Conservation (phyloP, 2,113 vertebrate genomes). For the Laticauda laticaudata region DNA sequence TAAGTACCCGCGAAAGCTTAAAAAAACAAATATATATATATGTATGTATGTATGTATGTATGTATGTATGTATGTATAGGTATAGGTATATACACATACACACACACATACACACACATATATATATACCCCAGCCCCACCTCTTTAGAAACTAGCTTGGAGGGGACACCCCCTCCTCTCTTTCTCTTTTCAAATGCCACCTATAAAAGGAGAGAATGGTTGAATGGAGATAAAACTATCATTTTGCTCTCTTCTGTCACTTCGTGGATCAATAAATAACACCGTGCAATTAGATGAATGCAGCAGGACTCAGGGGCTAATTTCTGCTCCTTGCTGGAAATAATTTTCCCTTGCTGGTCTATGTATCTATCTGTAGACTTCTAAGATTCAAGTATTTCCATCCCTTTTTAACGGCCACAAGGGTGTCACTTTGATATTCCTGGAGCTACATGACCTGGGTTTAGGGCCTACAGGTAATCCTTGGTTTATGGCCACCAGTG, state of each 20-base stretch:
- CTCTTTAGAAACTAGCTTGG: background rate
- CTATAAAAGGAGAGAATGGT: background rate
- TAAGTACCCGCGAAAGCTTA: too few species aligned
- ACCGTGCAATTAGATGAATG: background rate
- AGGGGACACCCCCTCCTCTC: too few species aligned
- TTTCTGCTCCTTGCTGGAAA: background rate
- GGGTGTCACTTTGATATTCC: background rate
- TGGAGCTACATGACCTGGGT: too few species aligned
- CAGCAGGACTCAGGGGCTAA: background rate
- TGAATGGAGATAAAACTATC: background rate
- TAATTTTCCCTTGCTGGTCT: background rate
- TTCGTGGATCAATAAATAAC: background rate
- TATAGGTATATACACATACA: too few species aligned
- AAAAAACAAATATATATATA: too few species aligned
- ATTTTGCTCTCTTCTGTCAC: background rate
- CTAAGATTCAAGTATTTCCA: background rate
- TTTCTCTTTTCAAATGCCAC: background rate
- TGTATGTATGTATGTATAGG: too few species aligned
- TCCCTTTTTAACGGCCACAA: background rate
- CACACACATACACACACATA: too few species aligned
- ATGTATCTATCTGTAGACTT: too few species aligned
- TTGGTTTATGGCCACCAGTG: too few species aligned
- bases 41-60: too few species aligned
- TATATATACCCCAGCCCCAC: too few species aligned
- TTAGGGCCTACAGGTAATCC: background rate